These are phyloP conservation scores for Eleginops maclovinus DNA, from an alignment of 2,113 vertebrate species.

Conservation along the genomic window DNA sequence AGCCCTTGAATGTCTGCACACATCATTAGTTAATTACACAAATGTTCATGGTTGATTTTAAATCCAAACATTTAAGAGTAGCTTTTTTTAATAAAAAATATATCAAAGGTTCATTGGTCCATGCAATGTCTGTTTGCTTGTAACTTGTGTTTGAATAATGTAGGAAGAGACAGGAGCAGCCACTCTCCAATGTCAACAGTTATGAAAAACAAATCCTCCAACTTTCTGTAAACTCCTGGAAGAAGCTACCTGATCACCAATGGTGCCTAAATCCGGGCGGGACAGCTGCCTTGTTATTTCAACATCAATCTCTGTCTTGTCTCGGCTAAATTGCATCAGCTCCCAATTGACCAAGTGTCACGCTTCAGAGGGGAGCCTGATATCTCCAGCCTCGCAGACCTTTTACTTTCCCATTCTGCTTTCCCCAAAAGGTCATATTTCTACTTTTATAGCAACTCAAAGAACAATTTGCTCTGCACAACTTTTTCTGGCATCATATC, in stretches of 20 bases:
- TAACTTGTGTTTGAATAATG: slow-evolving; percentile 25
- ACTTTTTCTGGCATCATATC: slow-evolving; percentile 34
- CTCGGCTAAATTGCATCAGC: slow-evolving; percentile 62
- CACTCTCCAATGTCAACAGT: background rate
- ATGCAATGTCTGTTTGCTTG: background rate
- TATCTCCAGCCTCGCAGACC: slow-evolving; percentile 52
- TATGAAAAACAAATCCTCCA: slow-evolving; percentile 23
- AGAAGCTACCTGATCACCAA: slow-evolving; percentile 4
- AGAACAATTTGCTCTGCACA: slow-evolving; percentile 34
- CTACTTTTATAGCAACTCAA: slow-evolving; percentile 43
- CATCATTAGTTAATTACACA: slow-evolving; percentile 51
- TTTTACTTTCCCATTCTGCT: slow-evolving; percentile 61
- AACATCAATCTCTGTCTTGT: slow-evolving; percentile 57
- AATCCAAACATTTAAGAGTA: slow-evolving; percentile 23
- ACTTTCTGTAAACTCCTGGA: background rate
- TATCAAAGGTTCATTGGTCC: background rate
- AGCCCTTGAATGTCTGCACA: slow-evolving; percentile 32
- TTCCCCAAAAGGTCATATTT: slow-evolving; percentile 67
- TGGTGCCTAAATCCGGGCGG: slow-evolving; percentile 9
- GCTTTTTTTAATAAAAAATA: slow-evolving; percentile 2
- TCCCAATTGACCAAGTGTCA: slow-evolving; percentile 67
- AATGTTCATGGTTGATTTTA: slow-evolving; percentile 19
- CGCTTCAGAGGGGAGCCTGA: slow-evolving; percentile 55
- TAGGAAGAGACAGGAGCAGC: background rate
- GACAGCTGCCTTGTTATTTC: slow-evolving; percentile 56